Percentiles rank a stretch among this genome's conserved stretches.
Conservation (phyloP, 1,140 invertebrate genomes). For the Euschistus heros region DNA sequence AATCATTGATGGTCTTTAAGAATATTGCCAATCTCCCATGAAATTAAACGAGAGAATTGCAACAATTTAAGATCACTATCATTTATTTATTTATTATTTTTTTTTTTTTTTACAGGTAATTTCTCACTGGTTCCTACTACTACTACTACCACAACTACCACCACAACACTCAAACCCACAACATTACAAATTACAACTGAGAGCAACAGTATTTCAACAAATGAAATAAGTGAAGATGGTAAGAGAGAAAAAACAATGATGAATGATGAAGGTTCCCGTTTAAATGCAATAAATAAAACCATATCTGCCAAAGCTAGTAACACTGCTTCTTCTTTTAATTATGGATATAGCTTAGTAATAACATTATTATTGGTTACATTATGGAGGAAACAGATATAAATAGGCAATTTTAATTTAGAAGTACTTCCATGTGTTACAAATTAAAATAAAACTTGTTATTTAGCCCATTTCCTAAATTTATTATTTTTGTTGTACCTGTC, state of each 20-base stretch:
- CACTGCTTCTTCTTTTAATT: not conserved
- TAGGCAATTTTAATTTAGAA: too few relatives aligned
- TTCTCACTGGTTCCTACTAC: constrained; percentile 62
- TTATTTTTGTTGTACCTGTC: too few relatives aligned
- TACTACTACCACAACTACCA: constrained; percentile 43
- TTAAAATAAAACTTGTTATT: too few relatives aligned
- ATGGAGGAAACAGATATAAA: too few relatives aligned
- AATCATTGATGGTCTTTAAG: too few relatives aligned
- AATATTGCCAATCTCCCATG: too few relatives aligned
- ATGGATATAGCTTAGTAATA: not conserved
- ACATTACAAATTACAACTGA: constrained; percentile 17
- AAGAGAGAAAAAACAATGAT: constrained; percentile 21
- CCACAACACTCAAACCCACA: constrained; percentile 31
- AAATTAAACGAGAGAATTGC: too few relatives aligned
- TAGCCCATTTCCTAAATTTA: too few relatives aligned
- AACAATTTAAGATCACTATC: too few relatives aligned
- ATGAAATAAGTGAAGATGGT: constrained; percentile 9
- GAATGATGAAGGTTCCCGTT: constrained; percentile 18
- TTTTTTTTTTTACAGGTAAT: constrained; percentile 39
- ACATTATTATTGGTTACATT: too few relatives aligned
- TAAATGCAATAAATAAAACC: not conserved
- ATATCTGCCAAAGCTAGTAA: not conserved
- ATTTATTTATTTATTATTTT: too few relatives aligned
- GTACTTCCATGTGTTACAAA: too few relatives aligned
- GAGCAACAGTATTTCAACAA: constrained; percentile 11